These are phyloP conservation scores for Sphaeridia pumilis DNA, from an alignment of 2,888 invertebrate genomes.

Conservation along the genomic window DNA sequence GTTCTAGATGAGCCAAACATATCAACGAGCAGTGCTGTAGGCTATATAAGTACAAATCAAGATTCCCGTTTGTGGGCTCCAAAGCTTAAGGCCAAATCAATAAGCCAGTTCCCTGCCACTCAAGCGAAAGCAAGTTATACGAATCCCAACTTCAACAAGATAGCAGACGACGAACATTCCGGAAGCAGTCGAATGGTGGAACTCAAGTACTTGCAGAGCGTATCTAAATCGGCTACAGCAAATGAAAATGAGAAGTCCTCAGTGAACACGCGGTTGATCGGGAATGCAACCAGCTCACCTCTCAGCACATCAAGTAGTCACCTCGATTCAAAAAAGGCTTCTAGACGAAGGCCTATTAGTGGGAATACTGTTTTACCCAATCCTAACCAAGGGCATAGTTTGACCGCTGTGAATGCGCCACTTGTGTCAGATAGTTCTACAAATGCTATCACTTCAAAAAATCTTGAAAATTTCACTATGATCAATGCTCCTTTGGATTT, in stretches of 20 bases:
- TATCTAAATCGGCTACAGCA: neutral
- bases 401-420: constrained; percentile 6
- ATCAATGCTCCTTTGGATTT: constrained; percentile 35
- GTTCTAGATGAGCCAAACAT: too few species aligned
- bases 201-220: neutral
- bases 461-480: constrained; percentile 28
- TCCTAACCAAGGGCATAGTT: neutral
- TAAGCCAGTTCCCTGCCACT: too few species aligned
- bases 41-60: too few species aligned
- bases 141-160: neutral
- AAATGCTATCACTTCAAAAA: neutral
- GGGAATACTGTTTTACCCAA: neutral
- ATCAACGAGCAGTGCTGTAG: too few species aligned
- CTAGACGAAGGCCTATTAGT: neutral
- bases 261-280: neutral
- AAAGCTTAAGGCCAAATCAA: neutral
- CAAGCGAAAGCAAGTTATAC: neutral
- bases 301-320: neutral
- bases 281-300: neutral
- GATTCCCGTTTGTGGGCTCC: neutral
- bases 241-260: neutral
- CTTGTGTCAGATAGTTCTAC: constrained; percentile 5
- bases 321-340: neutral
- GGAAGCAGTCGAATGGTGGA: neutral
- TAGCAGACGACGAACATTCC: neutral